Conservation (phyloP, 2,888 invertebrate genomes). For the Idaea biselata region DNA sequence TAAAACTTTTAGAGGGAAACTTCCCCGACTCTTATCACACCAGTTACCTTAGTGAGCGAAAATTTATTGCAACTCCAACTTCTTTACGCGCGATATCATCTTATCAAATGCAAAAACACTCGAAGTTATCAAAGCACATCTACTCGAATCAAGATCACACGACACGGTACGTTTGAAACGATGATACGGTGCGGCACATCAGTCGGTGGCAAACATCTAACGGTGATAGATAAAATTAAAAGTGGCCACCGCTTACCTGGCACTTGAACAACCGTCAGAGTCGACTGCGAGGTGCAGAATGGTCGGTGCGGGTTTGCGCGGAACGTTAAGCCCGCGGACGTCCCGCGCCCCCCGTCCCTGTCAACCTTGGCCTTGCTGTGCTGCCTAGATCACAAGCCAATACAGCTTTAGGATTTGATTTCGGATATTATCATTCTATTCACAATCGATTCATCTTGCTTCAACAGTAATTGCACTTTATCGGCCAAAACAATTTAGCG, state of each 20-base stretch:
- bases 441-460: conserved; percentile 23
- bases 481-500: conserved; percentile 11
- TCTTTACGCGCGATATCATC: conserved; percentile 50
- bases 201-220: conserved; percentile 36
- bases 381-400: conserved; percentile 49
- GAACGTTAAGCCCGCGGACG: conserved; percentile 71
- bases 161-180: conserved; percentile 47
- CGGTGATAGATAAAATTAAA: conserved; percentile 50
- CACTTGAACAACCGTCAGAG: conserved; percentile 79
- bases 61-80: conserved; percentile 58
- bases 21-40: conserved; percentile 45
- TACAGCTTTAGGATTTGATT: conserved; percentile 39
- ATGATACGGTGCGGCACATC: conserved; percentile 39
- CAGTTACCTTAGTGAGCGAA: conserved; percentile 60
- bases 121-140: conserved; percentile 67
- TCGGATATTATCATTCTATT: conserved; percentile 31
- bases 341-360: conserved; percentile 74
- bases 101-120: conserved; percentile 59
- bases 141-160: conserved; percentile 57
- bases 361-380: conserved; percentile 77
- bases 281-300: conserved; percentile 81
- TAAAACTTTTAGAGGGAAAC: conserved; percentile 76
- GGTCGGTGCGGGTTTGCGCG: conserved; percentile 73
- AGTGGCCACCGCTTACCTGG: conserved; percentile 77
- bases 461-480: conserved; percentile 28